phyloP scores from a whole-genome alignment of 2,888 invertebrate species.

The Andrena minutula region DNA sequence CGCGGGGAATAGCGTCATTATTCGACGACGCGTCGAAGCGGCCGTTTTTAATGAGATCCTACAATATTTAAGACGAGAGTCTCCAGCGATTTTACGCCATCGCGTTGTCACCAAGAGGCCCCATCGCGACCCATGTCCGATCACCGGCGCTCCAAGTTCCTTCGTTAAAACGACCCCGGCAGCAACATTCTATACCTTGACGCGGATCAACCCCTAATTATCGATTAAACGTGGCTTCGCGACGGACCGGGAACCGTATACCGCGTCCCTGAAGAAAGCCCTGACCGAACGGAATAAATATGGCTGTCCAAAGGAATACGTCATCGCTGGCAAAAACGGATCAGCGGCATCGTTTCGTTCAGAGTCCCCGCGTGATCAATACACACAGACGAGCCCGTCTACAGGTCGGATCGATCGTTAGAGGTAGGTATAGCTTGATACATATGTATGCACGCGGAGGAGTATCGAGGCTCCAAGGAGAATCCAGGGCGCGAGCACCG shows the following conservation, averaged over 20 bases:
- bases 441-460: conserved; percentile 43
- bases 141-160: background rate
- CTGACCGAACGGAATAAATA: conserved; percentile 3
- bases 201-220: too few relatives aligned
- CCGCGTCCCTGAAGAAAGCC: background rate
- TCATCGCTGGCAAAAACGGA: conserved; percentile 47
- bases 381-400: conserved; percentile 46
- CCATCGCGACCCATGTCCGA: background rate
- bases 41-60: conserved; percentile 78
- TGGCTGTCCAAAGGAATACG: conserved; percentile 20
- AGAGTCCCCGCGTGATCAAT: conserved; percentile 48
- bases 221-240: too few relatives aligned
- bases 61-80: conserved; percentile 75
- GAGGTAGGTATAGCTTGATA: conserved; percentile 37
- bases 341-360: conserved; percentile 51
- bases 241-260: too few relatives aligned
- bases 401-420: conserved; percentile 54
- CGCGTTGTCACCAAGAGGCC: conserved; percentile 36
- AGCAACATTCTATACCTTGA: too few relatives aligned
- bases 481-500: too few relatives aligned
- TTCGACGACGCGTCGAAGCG: conserved; percentile 67
- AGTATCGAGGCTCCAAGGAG: conserved; percentile 41
- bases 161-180: background rate
- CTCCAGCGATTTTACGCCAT: conserved; percentile 58
- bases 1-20: conserved; percentile 62